Evolutionary conservation across 2,113 vertebrate species (phyloP).

Genomic region (Otolemur garnettii): DNA sequence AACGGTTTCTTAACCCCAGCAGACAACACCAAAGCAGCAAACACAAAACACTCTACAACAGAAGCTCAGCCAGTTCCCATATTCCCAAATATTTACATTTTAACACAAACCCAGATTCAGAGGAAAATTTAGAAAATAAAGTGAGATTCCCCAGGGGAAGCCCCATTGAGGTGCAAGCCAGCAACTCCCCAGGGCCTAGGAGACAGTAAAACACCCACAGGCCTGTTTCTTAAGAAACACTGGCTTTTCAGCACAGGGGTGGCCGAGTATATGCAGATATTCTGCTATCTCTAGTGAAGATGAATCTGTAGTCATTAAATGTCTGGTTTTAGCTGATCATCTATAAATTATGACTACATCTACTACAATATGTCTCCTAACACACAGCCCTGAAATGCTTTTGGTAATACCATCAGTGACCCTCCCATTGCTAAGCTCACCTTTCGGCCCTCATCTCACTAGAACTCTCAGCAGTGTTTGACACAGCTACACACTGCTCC

Average conservation of each 20-base stretch:
- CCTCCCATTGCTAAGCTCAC: not conserved
- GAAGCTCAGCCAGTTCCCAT: not conserved
- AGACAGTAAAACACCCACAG: not conserved
- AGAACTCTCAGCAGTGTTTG: not conserved
- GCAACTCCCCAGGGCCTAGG: not conserved
- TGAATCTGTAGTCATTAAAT: not conserved
- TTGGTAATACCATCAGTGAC: not conserved
- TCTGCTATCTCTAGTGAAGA: not conserved
- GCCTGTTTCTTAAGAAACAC: not conserved
- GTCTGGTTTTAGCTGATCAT: conserved; percentile 6
- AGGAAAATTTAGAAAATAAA: not conserved
- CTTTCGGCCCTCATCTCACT: not conserved
- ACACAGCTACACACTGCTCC: not conserved
- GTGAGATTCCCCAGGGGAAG: not conserved
- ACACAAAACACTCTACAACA: not conserved
- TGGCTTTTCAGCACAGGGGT: not conserved
- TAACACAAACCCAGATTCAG: not conserved
- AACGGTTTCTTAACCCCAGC: not conserved
- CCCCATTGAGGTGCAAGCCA: not conserved
- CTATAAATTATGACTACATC: conserved; percentile 16
- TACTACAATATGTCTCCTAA: not conserved
- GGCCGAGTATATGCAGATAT: not conserved
- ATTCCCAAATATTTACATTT: not conserved
- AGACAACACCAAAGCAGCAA: not conserved
- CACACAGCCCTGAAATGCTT: not conserved